Percentiles rank a stretch among this genome's conserved stretches.
These are phyloP conservation scores for Anarhynchus alexandrinus DNA, from an alignment of 2,113 vertebrate genomes.

Conservation along the genomic window DNA sequence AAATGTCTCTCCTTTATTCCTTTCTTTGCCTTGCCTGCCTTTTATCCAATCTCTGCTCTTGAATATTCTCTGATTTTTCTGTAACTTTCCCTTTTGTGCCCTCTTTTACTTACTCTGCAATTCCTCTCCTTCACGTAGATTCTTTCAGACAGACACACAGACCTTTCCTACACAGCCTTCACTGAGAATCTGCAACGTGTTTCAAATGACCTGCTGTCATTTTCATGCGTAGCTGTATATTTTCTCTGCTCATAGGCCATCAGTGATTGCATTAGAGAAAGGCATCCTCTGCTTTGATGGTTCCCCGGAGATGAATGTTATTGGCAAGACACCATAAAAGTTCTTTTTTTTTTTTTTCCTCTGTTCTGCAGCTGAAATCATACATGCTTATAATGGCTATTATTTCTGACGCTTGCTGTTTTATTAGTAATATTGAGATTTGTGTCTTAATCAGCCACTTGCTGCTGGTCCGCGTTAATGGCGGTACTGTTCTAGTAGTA, in stretches of 20 bases:
- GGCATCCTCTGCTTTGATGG: constrained; percentile 71
- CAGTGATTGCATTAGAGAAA: constrained; percentile 57
- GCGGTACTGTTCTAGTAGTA: background rate
- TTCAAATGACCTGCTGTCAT: background rate
- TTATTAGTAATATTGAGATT: background rate
- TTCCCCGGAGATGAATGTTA: constrained; percentile 60
- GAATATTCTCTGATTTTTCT: background rate
- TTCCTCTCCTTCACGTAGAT: background rate
- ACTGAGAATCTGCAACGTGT: background rate
- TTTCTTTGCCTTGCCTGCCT: background rate
- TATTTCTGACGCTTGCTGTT: background rate
- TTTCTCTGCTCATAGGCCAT: background rate
- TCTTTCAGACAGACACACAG: background rate
- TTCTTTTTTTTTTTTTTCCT: background rate
- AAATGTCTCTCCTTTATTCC: background rate
- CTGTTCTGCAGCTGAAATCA: background rate
- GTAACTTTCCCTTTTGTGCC: background rate
- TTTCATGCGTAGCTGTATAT: background rate
- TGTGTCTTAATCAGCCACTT: background rate
- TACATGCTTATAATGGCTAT: background rate
- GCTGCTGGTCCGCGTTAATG: background rate
- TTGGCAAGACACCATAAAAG: constrained; percentile 55
- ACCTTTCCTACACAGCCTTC: background rate
- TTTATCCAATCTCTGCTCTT: background rate
- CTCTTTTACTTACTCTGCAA: background rate